Evolutionary conservation across 2,113 vertebrate genomes (phyloP).

Genomic region (Tetrao urogallus): DNA sequence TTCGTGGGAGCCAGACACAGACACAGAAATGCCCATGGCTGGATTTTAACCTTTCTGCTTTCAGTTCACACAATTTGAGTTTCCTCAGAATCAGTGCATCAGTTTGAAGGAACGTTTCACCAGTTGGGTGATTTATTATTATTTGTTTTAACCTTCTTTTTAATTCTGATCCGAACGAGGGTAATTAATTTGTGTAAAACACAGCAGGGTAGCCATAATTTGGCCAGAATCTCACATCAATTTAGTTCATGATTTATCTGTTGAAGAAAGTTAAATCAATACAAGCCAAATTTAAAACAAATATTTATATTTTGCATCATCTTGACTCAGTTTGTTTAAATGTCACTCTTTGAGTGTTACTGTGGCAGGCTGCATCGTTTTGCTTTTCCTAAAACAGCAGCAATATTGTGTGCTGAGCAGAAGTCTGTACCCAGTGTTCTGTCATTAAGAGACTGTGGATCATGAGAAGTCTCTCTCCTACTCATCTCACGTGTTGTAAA

Average conservation of each 20-base stretch:
- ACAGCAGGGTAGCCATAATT: not conserved
- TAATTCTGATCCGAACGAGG: not conserved
- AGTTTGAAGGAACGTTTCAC: not conserved
- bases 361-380: not conserved
- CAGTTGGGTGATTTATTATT: not conserved
- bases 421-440: not conserved
- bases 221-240: conserved; percentile 22
- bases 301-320: conserved; percentile 62
- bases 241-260: conserved; percentile 61
- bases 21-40: not conserved
- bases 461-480: not conserved
- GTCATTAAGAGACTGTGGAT: not conserved
- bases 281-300: conserved; percentile 58
- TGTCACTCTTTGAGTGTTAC: not conserved
- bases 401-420: not conserved
- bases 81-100: not conserved
- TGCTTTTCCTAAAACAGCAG: not conserved
- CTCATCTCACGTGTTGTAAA: not conserved
- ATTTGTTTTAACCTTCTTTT: not conserved
- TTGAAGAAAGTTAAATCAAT: conserved; percentile 46
- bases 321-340: conserved; percentile 58
- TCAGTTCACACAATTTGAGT: not conserved
- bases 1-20: not conserved
- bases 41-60: not conserved
- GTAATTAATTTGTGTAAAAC: not conserved